Base-by-base conservation (phyloP, 2,888 invertebrate species). In the Allolobophora icterica region DNA sequence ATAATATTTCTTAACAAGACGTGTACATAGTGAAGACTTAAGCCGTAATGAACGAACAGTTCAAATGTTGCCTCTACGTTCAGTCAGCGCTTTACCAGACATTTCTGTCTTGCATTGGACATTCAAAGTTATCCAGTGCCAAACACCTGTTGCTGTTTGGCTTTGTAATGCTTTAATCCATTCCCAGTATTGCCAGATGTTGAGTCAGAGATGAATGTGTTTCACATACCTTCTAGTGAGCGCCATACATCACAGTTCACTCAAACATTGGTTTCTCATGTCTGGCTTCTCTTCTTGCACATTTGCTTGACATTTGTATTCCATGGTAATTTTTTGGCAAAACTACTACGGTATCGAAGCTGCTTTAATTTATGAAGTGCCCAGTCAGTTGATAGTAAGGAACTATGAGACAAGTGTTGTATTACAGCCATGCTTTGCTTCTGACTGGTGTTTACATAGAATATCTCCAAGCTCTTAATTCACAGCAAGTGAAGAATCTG, bases 141-240 rank as follows among this genome's bases (percentile, higher is more conserved):
- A 71, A 71, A 13, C 30, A 8, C 17, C 0, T 30, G 71, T 71
- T n/a, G 71, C 71, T 71, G 71, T 71, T 71, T 71, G 71, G 71
- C 71, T 71, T 71, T 71, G n/a, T 71, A 71, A 30, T n/a, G n/a
- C 71, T 71, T 71, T n/a, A 71, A n/a, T 71, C 71, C 71, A 71
- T 71, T 71, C 71, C 71, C 71, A 71, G 71, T 71, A n/a, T 71
- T 71, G 71, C n/a, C 30, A 45, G 45, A 45, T 45, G 45, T 45
- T 13, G 8, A 45, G 19, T 71, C 8, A n/a, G n/a, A n/a, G 30
- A 5, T 71, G 30, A 71, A 52, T 21, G 71, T n/a, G 6, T 30
- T 30, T 71, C 71, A 13, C n/a, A n/a, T 71, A n/a, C 71, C 71
- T 71, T 71, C n/a, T n/a, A 71, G 30, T n/a, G 30, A 71, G 71